Conservation (phyloP, 64 coral and sea anemone species). For the Orbicella faveolata region DNA sequence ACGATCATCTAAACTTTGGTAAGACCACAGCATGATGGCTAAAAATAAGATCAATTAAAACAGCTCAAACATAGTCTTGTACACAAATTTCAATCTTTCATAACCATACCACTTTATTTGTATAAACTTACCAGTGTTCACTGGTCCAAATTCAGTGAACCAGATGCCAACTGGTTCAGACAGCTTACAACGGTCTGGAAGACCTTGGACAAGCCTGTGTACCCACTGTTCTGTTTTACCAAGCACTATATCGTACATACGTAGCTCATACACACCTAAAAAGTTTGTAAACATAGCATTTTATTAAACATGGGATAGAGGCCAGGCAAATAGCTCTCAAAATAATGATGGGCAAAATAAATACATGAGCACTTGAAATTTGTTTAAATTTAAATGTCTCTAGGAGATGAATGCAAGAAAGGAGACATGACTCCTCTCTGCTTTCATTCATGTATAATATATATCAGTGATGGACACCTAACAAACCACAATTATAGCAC, state of each 20-base stretch:
- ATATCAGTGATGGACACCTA: too few species aligned
- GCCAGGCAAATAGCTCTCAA: too few species aligned
- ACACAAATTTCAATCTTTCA: not conserved
- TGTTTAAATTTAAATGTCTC: too few species aligned
- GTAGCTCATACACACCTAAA: slow-evolving; percentile 74
- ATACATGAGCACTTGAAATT: too few species aligned
- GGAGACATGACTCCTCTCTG: too few species aligned
- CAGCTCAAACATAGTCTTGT: not conserved
- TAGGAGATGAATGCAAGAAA: too few species aligned
- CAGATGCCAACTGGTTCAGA: slow-evolving; percentile 67
- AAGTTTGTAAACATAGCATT: not conserved
- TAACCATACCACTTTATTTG: too few species aligned
- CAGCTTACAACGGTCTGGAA: slow-evolving; percentile 51
- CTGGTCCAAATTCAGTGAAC: slow-evolving; percentile 66
- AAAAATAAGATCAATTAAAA: not conserved
- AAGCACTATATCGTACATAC: slow-evolving; percentile 39
- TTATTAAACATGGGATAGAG: not conserved
- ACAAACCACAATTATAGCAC: too few species aligned
- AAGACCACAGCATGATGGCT: slow-evolving; percentile 45
- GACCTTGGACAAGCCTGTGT: slow-evolving; percentile 63
- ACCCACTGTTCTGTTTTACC: slow-evolving; percentile 63
- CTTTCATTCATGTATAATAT: too few species aligned
- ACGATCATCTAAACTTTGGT: slow-evolving; percentile 49
- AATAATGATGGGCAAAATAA: too few species aligned
- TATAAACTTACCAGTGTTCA: slow-evolving; percentile 39